Conservation (phyloP, 2,888 invertebrate genomes). For the Dioctria linearis region DNA sequence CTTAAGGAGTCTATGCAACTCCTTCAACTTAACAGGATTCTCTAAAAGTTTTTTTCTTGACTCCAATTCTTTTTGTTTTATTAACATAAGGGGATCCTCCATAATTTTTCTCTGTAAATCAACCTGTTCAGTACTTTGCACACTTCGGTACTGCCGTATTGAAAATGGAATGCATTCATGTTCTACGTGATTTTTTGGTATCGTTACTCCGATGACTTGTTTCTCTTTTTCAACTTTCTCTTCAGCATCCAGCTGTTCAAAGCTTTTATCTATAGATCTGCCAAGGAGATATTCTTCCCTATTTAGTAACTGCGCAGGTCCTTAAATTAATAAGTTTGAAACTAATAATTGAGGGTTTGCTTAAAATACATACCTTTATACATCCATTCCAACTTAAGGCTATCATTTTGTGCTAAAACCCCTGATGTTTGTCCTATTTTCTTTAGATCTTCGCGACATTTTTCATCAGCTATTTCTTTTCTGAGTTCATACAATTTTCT, state of each 20-base stretch:
- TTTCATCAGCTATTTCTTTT: conserved; percentile 78
- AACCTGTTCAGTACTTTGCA: conserved; percentile 78
- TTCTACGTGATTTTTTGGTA: conserved; percentile 78
- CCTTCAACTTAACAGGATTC: conserved; percentile 93
- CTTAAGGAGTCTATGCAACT: conserved; percentile 84
- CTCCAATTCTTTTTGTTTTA: conserved; percentile 92
- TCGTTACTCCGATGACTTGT: conserved; percentile 67
- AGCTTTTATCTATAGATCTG: conserved; percentile 80
- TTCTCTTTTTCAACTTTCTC: conserved; percentile 71
- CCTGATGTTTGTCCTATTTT: conserved; percentile 75
- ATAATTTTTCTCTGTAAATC: conserved; percentile 91
- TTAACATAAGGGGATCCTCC: conserved; percentile 93
- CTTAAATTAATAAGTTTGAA: conserved; percentile 57
- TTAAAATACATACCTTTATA: conserved; percentile 76
- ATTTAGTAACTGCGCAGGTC: conserved; percentile 72
- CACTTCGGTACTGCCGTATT: conserved; percentile 72
- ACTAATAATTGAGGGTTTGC: too few relatives aligned
- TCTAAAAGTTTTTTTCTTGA: conserved; percentile 86
- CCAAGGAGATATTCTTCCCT: conserved; percentile 93
- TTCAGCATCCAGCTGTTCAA: conserved; percentile 77
- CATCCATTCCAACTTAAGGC: conserved; percentile 88
- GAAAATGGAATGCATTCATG: conserved; percentile 86
- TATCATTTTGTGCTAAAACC: conserved; percentile 70
- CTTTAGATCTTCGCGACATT: conserved; percentile 78
- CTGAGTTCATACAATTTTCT: conserved; percentile 79